Percentiles rank a stretch among this genome's conserved stretches.
Conservation (phyloP, 2,113 vertebrate species). For the Abramis brama region DNA sequence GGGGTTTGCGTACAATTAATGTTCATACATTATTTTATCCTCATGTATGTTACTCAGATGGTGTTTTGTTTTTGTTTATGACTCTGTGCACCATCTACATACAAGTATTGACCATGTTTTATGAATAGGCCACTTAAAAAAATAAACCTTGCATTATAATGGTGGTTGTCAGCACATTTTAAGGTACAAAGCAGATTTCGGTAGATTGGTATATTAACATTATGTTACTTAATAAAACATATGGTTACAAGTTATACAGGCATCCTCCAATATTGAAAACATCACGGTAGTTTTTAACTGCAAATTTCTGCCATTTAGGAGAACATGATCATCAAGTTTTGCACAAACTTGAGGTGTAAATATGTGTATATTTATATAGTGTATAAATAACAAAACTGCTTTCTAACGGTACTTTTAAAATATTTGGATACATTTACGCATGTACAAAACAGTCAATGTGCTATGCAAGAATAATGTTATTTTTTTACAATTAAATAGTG, state of each 20-base stretch:
- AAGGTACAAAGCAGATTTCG: no score
- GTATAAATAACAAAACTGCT: neutral
- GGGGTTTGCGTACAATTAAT: neutral
- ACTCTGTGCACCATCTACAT: neutral
- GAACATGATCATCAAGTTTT: conserved; percentile 4
- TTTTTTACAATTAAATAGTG: neutral
- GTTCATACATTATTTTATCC: neutral
- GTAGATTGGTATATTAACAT: neutral
- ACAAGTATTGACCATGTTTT: neutral
- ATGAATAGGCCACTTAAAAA: neutral
- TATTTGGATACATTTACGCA: neutral
- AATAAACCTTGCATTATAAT: neutral
- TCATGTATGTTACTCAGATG: no score
- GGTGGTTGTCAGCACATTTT: no score
- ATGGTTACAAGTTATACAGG: neutral
- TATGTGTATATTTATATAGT: neutral
- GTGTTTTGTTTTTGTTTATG: neutral
- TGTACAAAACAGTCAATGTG: neutral
- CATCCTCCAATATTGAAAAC: neutral
- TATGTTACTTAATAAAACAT: neutral
- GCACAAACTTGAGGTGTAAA: neutral
- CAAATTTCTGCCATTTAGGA: neutral
- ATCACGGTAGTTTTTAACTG: neutral
- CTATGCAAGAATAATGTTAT: neutral
- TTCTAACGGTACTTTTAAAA: neutral